Conservation (phyloP, 2,797 vertebrate species). For the Margarornis squamiger region DNA sequence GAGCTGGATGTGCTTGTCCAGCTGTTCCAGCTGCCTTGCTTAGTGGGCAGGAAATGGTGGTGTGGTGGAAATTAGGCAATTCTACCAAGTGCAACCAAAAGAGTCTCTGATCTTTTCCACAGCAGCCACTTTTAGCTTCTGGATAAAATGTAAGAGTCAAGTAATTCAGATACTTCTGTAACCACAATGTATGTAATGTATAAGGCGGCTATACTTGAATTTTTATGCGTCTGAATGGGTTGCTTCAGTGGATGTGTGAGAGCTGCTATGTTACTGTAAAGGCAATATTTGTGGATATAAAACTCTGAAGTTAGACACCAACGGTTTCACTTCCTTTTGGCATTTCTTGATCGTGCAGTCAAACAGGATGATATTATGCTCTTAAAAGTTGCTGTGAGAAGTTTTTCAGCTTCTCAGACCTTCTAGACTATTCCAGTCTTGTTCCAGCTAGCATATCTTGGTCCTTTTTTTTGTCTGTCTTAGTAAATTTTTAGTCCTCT, state of each 20-base stretch:
- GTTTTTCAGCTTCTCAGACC: not conserved
- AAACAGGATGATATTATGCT: slow-evolving; percentile 13
- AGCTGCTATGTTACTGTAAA: not conserved
- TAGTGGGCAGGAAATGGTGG: slow-evolving; percentile 84
- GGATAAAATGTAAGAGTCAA: not conserved
- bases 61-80: slow-evolving; percentile 84
- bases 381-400: not conserved
- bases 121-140: slow-evolving; percentile 22
- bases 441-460: not conserved
- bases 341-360: not conserved
- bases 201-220: not conserved
- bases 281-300: slow-evolving; percentile 30
- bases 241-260: slow-evolving; percentile 5
- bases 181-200: not conserved
- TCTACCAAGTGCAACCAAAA: slow-evolving; percentile 4
- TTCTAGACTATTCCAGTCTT: not conserved
- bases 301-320: slow-evolving; percentile 22
- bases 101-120: slow-evolving; percentile 44
- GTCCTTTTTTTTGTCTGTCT: not conserved
- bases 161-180: not conserved
- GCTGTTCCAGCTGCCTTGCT: slow-evolving; percentile 74
- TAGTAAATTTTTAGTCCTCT: not conserved
- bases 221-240: not conserved
- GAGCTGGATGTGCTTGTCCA: slow-evolving; percentile 56
- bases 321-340: slow-evolving; percentile 49